Conservation (phyloP, 2,888 invertebrate species). For the Drosophila anomalata region DNA sequence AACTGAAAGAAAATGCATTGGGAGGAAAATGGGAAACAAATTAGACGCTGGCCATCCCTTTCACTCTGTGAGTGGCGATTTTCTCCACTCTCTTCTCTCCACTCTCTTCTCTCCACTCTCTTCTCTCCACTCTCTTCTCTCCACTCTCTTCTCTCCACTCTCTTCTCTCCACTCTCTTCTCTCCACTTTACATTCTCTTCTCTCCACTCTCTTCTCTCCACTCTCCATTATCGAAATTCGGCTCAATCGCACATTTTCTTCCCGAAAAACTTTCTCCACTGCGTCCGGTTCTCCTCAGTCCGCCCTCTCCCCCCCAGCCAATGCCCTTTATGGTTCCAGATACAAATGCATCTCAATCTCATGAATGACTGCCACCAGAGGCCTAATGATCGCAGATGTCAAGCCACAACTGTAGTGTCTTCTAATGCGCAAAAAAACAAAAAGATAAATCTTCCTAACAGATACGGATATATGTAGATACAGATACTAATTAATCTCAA, state of each 20-base stretch:
- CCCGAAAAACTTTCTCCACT: conserved; percentile 40
- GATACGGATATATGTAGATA: neutral
- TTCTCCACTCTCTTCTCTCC: neutral
- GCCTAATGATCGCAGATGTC: neutral
- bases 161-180: conserved; percentile 5
- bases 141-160: conserved; percentile 3
- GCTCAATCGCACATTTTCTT: conserved; percentile 17
- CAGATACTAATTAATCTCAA: neutral
- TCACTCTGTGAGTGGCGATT: conserved; percentile 18
- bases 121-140: conserved; percentile 4
- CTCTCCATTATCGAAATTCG: neutral
- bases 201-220: too few relatives aligned
- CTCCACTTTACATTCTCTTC: conserved; percentile 12
- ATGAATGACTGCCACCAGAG: neutral
- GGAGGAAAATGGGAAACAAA: conserved; percentile 64
- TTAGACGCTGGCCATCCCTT: conserved; percentile 54
- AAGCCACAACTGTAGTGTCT: neutral
- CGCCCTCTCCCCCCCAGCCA: neutral
- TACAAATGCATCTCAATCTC: conserved; percentile 32
- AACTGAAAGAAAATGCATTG: conserved; percentile 27
- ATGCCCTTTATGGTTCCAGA: conserved; percentile 41
- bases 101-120: conserved; percentile 13
- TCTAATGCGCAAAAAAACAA: neutral
- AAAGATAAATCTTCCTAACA: neutral
- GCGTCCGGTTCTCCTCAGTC: conserved; percentile 17